Conservation (phyloP, 2,113 vertebrate genomes). For the Nymphicus hollandicus region DNA sequence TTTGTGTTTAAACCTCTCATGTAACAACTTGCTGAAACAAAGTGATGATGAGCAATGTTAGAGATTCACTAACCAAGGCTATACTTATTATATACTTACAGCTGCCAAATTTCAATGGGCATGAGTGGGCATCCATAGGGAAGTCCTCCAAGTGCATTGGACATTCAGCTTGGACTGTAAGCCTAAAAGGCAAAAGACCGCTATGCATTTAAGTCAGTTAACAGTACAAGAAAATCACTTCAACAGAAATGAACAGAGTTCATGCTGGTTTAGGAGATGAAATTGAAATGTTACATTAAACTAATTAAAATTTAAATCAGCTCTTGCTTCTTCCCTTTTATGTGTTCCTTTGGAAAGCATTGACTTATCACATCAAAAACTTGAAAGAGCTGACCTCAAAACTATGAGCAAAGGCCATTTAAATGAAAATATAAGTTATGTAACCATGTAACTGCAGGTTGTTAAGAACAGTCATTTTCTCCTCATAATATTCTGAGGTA, state of each 20-base stretch:
- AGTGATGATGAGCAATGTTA: not conserved
- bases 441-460: not conserved
- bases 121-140: conserved; percentile 98
- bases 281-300: conserved; percentile 3
- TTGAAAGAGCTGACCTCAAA: conserved; percentile 25
- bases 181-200: conserved; percentile 79
- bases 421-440: conserved; percentile 16
- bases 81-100: conserved; percentile 83
- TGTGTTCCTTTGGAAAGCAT: conserved; percentile 18
- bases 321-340: conserved; percentile 22
- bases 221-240: conserved; percentile 51
- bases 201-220: conserved; percentile 48
- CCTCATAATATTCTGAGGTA: not conserved
- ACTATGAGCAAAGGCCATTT: not conserved
- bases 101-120: conserved; percentile 98
- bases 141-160: conserved; percentile 99
- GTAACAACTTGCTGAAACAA: not conserved
- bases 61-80: not conserved
- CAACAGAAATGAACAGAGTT: conserved; percentile 5
- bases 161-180: conserved; percentile 98
- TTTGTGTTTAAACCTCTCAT: not conserved
- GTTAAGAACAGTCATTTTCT: not conserved
- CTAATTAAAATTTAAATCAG: conserved; percentile 34
- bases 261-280: not conserved
- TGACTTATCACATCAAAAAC: conserved; percentile 19